Evolutionary conservation across 1,140 invertebrate species (phyloP).

Genomic region (Frieseomelitta varia): DNA sequence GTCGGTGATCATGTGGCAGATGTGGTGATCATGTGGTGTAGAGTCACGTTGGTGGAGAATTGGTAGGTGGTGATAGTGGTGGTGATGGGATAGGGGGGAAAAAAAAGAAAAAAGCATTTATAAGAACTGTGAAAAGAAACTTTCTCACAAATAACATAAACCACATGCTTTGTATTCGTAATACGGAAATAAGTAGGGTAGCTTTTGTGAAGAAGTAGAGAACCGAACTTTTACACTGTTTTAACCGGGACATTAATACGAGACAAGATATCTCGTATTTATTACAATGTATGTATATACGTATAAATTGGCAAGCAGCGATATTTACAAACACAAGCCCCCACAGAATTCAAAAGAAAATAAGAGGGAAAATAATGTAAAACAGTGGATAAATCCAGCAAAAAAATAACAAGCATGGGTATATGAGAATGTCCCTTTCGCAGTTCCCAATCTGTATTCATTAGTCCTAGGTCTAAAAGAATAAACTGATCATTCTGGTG

Average conservation of each 20-base stretch:
- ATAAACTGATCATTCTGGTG: conserved; percentile 26
- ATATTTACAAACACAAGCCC: conserved; percentile 85
- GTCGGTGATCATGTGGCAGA: conserved; percentile 48
- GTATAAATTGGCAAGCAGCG: conserved; percentile 81
- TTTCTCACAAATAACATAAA: conserved; percentile 87
- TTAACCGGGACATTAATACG: conserved; percentile 32
- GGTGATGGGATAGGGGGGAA: conserved; percentile 83
- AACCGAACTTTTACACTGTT: conserved; percentile 58
- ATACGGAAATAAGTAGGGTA: conserved; percentile 62
- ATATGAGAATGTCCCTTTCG: conserved; percentile 87
- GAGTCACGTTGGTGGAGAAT: conserved; percentile 48
- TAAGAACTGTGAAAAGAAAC: conserved; percentile 90
- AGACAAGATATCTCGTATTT: conserved; percentile 39
- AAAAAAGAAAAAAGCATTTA: conserved; percentile 87
- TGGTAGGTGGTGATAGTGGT: conserved; percentile 62
- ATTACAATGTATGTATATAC: conserved; percentile 44
- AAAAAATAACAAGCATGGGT: conserved; percentile 81
- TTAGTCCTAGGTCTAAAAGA: conserved; percentile 68
- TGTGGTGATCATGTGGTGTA: conserved; percentile 51
- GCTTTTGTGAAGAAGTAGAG: conserved; percentile 67
- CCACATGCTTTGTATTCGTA: conserved; percentile 86
- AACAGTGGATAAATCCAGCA: conserved; percentile 73
- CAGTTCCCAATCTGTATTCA: conserved; percentile 84
- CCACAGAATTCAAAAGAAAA: conserved; percentile 75
- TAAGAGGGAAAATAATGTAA: conserved; percentile 73